phyloP scores from a whole-genome alignment of 2,113 vertebrate species.

The Colistium nudipinnis region DNA sequence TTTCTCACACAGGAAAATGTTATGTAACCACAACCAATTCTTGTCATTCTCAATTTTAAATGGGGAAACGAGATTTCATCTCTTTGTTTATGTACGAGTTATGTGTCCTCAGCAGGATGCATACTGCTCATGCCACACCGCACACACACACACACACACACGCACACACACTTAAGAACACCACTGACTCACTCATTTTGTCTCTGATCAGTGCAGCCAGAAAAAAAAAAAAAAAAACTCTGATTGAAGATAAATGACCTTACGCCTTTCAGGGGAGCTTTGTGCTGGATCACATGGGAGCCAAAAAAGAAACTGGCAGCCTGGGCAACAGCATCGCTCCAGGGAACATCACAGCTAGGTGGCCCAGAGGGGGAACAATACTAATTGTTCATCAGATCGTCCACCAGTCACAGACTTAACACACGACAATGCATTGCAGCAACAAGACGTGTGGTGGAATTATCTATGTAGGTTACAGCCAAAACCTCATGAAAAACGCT shows the following conservation, averaged over 20 bases:
- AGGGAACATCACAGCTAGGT: constrained; percentile 38
- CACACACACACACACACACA: background rate
- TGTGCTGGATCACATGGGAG: constrained; percentile 31
- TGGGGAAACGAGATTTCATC: background rate
- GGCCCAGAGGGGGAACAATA: constrained; percentile 17
- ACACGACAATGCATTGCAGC: constrained; percentile 7
- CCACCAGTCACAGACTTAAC: background rate
- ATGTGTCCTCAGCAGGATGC: background rate
- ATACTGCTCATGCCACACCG: background rate
- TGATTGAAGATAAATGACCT: constrained; percentile 29
- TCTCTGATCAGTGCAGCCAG: background rate
- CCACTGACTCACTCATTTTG: background rate
- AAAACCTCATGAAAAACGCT: too few relatives aligned
- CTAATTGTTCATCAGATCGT: background rate
- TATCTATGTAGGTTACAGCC: too few relatives aligned
- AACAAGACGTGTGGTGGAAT: background rate
- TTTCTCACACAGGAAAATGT: background rate
- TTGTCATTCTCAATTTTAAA: background rate
- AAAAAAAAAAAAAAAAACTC: background rate
- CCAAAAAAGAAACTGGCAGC: constrained; percentile 39
- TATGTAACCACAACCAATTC: background rate
- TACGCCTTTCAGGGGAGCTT: constrained; percentile 21
- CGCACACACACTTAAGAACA: background rate
- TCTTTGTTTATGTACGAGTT: background rate
- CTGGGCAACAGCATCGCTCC: constrained; percentile 61